A percentile compares a stretch with the other conserved stretches of the same genome.
These are phyloP conservation scores for Alexandromys fortis DNA, from an alignment of 2,113 vertebrate genomes.

Conservation along the genomic window DNA sequence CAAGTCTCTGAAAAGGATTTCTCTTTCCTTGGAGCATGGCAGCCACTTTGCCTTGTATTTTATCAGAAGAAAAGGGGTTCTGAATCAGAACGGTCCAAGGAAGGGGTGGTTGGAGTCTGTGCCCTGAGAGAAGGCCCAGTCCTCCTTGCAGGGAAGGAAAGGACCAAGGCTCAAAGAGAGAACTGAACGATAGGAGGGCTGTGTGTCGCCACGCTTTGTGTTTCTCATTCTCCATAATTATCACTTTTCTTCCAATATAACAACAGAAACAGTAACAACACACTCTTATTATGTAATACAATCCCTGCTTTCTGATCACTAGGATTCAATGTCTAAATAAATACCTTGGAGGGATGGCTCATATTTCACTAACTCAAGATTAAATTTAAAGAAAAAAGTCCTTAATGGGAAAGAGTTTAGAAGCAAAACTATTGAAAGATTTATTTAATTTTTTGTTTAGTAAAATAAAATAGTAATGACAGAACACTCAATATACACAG, in stretches of 20 bases:
- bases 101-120: background rate
- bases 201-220: background rate
- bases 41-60: background rate
- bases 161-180: background rate
- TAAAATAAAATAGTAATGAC: constrained; percentile 45
- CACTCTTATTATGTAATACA: background rate
- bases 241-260: background rate
- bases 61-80: background rate
- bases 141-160: background rate
- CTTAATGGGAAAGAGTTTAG: background rate
- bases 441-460: constrained; percentile 44
- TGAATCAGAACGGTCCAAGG: background rate
- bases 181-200: background rate
- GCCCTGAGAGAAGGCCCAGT: background rate
- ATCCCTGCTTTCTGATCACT: background rate
- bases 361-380: constrained; percentile 5
- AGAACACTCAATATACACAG: constrained; percentile 38
- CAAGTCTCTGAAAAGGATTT: no score
- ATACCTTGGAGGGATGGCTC: background rate
- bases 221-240: background rate
- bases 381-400: constrained; percentile 44
- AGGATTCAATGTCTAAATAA: constrained; percentile 5
- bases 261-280: background rate
- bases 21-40: background rate
- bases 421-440: constrained; percentile 12